A percentile compares a stretch with the other conserved stretches of the same genome.
phyloP scores from a whole-genome alignment of 2,888 invertebrate species.

The Macrosoma leucophasiata region DNA sequence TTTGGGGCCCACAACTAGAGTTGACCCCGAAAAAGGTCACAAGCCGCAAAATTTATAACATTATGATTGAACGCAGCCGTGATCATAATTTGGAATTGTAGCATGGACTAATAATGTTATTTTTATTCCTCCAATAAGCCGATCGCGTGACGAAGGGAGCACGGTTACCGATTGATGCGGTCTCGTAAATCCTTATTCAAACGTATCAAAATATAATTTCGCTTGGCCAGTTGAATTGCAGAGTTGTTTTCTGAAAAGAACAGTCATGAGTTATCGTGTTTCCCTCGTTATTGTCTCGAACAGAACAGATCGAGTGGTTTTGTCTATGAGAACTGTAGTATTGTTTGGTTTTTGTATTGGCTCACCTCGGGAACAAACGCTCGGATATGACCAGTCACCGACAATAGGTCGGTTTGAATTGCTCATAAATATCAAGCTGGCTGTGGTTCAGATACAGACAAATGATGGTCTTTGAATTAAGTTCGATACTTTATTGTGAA shows the following conservation, averaged over 20 bases:
- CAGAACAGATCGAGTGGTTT: conserved; percentile 26
- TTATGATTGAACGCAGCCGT: conserved; percentile 22
- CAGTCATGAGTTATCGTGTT: conserved; percentile 24
- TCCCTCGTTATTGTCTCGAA: conserved; percentile 23
- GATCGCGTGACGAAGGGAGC: conserved; percentile 30
- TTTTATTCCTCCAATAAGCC: conserved; percentile 30
- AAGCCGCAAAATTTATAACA: conserved; percentile 20
- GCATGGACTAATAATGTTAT: conserved; percentile 27
- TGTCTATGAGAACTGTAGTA: no score
- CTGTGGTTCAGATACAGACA: no score
- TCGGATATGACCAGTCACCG: no score
- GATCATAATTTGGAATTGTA: conserved; percentile 23
- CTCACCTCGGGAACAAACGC: no score
- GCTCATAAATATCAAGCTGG: no score
- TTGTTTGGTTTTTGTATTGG: no score
- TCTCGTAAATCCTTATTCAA: conserved; percentile 12
- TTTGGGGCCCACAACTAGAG: no score
- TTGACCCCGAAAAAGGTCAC: conserved; percentile 6
- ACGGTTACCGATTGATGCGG: conserved; percentile 17
- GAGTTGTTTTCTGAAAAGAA: conserved; percentile 15
- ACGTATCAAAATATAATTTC: conserved; percentile 18
- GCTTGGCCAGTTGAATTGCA: conserved; percentile 11
- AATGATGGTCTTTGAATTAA: no score
- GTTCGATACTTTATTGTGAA: no score
- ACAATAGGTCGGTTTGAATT: no score